Evolutionary conservation across 2,888 invertebrate species (phyloP), one percentile per base, ranked within the genome.

Genomic region (Globia sparganii): DNA sequence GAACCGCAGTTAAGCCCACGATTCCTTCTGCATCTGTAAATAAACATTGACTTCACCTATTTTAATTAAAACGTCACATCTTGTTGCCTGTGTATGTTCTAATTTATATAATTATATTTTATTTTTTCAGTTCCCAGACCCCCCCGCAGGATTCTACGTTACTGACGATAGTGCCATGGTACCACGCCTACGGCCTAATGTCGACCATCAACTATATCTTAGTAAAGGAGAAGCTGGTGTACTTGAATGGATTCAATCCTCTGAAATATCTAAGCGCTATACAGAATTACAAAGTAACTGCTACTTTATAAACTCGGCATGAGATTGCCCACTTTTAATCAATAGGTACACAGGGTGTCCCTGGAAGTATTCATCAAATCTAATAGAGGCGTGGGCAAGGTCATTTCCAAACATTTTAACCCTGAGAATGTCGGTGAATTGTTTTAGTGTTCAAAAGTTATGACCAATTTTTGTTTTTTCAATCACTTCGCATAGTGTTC

Each of bases 131-230:
- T 34, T 5, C 40, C 8, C 53, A 78, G 1, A 18, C 6, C 1
- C 70, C 37, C 8, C 40, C 40, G 1, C 49, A n/a, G 4, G 67
- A 79, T 15, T 40, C 65, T n/a, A 83, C 77, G 15, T 49, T 91
- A 37, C 91, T 98, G 78, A 98, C 97, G 0, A 94, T 98, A 53
- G 97, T 98, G 65, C 98, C 98, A 11, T 98, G 98, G 97, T 98
- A 98, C 91, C 98, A 99, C 93, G 97, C 97, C 0, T 98, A 98
- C 88, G 98, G 98, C 0, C 97, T 98, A 88, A 97, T 98, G 89
- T 96, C 97, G 0, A 94, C 97, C 6, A 94, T 98, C 79, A 95
- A 97, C 59, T 92, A 97, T 58, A 91, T 98, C 0, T 84, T 96
- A 13, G 87, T 97, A 71, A 97, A 97, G 53, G 95, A 94, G 62